Evolutionary conservation across 2,888 invertebrate species (phyloP), one percentile per base, ranked within the genome.

Genomic region (Xanthorhoe spadicearia): DNA sequence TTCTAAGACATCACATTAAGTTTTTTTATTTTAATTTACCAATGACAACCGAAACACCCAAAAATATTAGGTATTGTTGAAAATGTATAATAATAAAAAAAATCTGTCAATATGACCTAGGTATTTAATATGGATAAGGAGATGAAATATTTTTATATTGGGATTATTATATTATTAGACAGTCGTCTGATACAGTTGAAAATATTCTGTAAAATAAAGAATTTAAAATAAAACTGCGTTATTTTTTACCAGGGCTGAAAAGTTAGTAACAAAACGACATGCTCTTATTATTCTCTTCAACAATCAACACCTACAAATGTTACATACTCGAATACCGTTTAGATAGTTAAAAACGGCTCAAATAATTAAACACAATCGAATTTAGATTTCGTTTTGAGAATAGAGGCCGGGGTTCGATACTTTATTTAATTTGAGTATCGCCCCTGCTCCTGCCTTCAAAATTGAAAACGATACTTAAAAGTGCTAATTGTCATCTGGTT

Each of bases 81-180:
- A 48, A 86, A 43, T 88, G 81, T 83, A 83, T 82, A 64, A 56
- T 52, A 48, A 64, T 66, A 38, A 69, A 55, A 23, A 54, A 86
- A 83, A 86, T 75, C 80, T 89, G 89, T 91, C 90, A 88, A 87
- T 88, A 89, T 84, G 86, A 86, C 82, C 2, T 43, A 43, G 38
- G 38, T 76, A 79, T 81, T 79, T 82, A 78, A 81, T 80, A 81
- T 75, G 78, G 71, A 79, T 91, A 89, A 90, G 87, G 80, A 92
- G 86, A 92, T 84, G 85, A 91, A 87, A 89, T 93, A 93, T 93
- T 93, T 93, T 93, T 93, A 86, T 93, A 93, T 93, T 84, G 90
- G 92, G 90, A 90, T 88, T 92, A 91, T 90, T 85, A 83, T 88
- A 87, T 84, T 87, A 78, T 84, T 82, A 89, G 86, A 84, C 84